Evolutionary conservation across 2,797 vertebrate genomes (phyloP).

Genomic region (Cossypha dichroa): DNA sequence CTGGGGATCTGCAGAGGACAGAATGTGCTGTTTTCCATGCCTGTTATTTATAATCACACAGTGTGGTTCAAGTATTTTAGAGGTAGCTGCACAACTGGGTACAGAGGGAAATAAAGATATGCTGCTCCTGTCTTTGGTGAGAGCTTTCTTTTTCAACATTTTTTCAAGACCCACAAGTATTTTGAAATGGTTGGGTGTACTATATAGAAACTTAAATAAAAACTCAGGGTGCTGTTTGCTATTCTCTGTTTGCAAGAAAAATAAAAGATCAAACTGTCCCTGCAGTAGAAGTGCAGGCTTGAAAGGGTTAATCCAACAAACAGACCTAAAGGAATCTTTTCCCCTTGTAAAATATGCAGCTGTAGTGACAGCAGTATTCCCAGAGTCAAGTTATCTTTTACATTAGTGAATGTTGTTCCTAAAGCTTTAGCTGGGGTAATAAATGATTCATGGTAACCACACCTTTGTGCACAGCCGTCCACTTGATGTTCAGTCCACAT

Average conservation of each 20-base stretch:
- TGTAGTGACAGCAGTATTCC: slow-evolving; percentile 36
- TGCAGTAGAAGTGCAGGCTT: slow-evolving; percentile 20
- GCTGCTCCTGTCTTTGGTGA: neutral
- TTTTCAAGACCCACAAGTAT: neutral
- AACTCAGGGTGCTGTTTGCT: slow-evolving; percentile 25
- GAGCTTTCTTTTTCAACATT: slow-evolving; percentile 5
- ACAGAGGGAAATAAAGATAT: neutral
- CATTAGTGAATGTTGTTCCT: slow-evolving; percentile 66
- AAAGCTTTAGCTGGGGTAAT: slow-evolving; percentile 66
- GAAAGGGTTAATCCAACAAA: slow-evolving; percentile 39
- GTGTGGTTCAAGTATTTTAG: neutral
- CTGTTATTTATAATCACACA: slow-evolving; percentile 16
- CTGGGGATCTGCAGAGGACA: neutral
- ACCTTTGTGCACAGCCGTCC: slow-evolving; percentile 64
- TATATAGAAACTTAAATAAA: slow-evolving; percentile 31
- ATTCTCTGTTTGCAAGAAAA: slow-evolving; percentile 40
- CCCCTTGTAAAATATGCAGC: slow-evolving; percentile 47
- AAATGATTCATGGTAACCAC: slow-evolving; percentile 74
- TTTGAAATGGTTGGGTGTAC: neutral
- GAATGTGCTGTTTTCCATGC: neutral
- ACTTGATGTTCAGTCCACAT: slow-evolving; percentile 69
- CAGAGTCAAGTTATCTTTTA: slow-evolving; percentile 69
- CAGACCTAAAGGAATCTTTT: slow-evolving; percentile 50
- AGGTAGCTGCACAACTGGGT: neutral
- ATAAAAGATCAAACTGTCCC: slow-evolving; percentile 51